These are phyloP conservation scores for Colostygia pectinataria DNA, from an alignment of 2,888 invertebrate species.

Conservation along the genomic window DNA sequence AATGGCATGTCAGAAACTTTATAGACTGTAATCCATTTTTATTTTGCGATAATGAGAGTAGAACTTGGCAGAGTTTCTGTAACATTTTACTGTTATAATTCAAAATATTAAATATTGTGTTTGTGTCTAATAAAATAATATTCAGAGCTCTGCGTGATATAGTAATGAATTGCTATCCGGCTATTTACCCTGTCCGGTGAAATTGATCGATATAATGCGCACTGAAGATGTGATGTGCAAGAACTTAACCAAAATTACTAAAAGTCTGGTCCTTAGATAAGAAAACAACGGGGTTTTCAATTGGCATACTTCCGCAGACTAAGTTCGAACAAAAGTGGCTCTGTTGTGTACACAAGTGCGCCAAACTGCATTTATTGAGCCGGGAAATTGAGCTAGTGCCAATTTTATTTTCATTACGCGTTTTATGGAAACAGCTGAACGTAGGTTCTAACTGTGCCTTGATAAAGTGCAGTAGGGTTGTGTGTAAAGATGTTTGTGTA, in stretches of 20 bases:
- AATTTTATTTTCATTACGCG: conserved; percentile 69
- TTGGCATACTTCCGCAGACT: conserved; percentile 60
- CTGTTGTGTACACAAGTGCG: conserved; percentile 53
- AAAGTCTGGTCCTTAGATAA: conserved; percentile 46
- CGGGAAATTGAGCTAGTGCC: conserved; percentile 73
- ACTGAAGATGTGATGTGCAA: too few relatives aligned
- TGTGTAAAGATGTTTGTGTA: too few relatives aligned
- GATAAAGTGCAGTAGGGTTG: too few relatives aligned
- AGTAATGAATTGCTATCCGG: too few relatives aligned
- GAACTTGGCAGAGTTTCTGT: background rate
- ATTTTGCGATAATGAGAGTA: conserved; percentile 13
- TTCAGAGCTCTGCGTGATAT: background rate
- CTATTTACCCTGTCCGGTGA: too few relatives aligned
- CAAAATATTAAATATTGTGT: background rate
- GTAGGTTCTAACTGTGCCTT: conserved; percentile 27
- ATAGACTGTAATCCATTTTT: conserved; percentile 13
- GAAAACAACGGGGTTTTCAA: conserved; percentile 58
- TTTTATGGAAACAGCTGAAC: conserved; percentile 30
- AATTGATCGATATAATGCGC: too few relatives aligned
- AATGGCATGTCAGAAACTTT: conserved; percentile 45
- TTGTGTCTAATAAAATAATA: background rate
- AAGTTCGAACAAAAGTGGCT: conserved; percentile 47
- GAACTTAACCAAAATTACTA: background rate
- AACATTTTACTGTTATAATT: background rate
- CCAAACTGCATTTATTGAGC: conserved; percentile 66